A percentile compares a stretch with the other conserved stretches of the same genome.
Evolutionary conservation across 2,888 invertebrate species (phyloP).

Genomic region (Pollenia griseotomentosa): DNA sequence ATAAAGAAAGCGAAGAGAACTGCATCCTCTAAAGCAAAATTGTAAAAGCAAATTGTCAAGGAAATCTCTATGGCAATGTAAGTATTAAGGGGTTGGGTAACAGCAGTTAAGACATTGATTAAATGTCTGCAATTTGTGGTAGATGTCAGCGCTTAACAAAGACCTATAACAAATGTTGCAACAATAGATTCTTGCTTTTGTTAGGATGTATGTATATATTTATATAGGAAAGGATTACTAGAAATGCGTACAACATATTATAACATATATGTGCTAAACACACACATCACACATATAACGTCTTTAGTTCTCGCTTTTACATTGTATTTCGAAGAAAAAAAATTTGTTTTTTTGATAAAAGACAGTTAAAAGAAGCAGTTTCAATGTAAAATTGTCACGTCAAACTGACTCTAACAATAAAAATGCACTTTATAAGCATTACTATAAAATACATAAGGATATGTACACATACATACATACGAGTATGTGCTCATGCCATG

Average conservation of each 20-base stretch:
- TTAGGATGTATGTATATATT: too few relatives aligned
- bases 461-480: background rate
- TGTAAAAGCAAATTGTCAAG: conserved; percentile 13
- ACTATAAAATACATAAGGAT: background rate
- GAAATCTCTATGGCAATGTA: conserved; percentile 26
- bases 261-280: background rate
- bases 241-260: background rate
- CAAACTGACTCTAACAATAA: conserved; percentile 24
- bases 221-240: background rate
- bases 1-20: background rate
- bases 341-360: background rate
- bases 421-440: conserved; percentile 4
- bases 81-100: background rate
- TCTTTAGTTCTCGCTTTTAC: background rate
- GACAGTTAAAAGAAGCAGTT: background rate
- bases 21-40: background rate
- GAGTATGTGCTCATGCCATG: background rate
- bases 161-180: conserved; percentile 52
- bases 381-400: conserved; percentile 25
- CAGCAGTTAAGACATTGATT: conserved; percentile 64
- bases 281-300: background rate
- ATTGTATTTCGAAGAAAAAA: background rate
- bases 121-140: conserved; percentile 68
- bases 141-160: conserved; percentile 45
- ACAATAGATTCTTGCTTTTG: conserved; percentile 2